phyloP scores from a whole-genome alignment of 2,888 invertebrate species.

The Cistogaster globosa region DNA sequence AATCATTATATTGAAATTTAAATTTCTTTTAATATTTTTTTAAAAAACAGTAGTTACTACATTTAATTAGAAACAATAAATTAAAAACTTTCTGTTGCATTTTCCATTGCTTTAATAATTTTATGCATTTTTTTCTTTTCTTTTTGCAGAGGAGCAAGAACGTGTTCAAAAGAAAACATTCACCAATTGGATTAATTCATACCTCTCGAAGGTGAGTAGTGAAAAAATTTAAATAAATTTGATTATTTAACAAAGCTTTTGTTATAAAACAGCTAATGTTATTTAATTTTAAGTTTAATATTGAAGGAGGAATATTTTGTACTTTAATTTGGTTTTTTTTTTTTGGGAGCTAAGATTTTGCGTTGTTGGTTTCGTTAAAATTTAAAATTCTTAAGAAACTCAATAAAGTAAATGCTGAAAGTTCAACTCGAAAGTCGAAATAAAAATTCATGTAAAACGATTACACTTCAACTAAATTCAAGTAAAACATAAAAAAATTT shows the following conservation, averaged over 20 bases:
- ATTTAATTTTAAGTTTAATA: too few relatives aligned
- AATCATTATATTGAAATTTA: conserved; percentile 11
- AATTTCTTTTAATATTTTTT: conserved; percentile 13
- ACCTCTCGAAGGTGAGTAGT: conserved; percentile 93
- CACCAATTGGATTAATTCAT: conserved; percentile 99
- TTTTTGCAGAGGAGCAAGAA: conserved; percentile 97
- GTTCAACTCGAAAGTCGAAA: too few relatives aligned
- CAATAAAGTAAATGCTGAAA: too few relatives aligned
- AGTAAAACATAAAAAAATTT: too few relatives aligned
- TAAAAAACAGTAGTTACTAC: neutral
- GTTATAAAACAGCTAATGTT: too few relatives aligned
- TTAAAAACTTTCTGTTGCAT: neutral
- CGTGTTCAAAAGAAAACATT: conserved; percentile 99
- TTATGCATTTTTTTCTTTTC: conserved; percentile 22
- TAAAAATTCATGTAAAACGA: too few relatives aligned
- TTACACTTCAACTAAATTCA: too few relatives aligned
- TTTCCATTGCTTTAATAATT: neutral
- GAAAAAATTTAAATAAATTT: neutral
- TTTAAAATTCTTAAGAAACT: too few relatives aligned
- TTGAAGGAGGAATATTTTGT: too few relatives aligned
- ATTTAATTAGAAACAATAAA: neutral
- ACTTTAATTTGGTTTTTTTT: too few relatives aligned
- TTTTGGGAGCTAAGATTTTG: too few relatives aligned
- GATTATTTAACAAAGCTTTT: neutral
- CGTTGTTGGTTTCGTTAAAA: too few relatives aligned